A percentile compares a stretch with the other conserved stretches of the same genome.
These are phyloP conservation scores for Adelosebastes latens DNA, from an alignment of 2,797 vertebrate species.

Conservation along the genomic window DNA sequence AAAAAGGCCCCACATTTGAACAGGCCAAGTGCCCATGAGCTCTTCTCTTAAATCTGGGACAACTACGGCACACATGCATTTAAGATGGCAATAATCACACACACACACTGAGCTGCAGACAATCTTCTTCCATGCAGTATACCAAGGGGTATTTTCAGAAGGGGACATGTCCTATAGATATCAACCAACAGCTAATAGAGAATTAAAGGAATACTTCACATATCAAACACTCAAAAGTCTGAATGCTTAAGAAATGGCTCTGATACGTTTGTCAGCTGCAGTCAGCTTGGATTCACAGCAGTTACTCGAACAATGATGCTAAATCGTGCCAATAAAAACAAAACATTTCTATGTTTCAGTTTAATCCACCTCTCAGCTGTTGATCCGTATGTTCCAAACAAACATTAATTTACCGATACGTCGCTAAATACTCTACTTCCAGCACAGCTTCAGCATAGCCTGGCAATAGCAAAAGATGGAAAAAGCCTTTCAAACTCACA, in stretches of 20 bases:
- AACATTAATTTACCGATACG: background rate
- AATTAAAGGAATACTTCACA: background rate
- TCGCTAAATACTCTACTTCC: background rate
- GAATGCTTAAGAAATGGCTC: too few relatives aligned
- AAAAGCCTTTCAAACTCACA: too few relatives aligned
- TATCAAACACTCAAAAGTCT: background rate
- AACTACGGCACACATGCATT: background rate
- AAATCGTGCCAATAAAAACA: background rate
- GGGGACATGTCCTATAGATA: background rate
- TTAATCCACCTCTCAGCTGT: background rate
- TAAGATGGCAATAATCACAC: background rate
- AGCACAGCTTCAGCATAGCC: background rate
- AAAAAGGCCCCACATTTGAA: conserved; percentile 58
- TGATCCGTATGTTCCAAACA: background rate
- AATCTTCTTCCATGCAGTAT: background rate
- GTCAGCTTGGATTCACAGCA: background rate
- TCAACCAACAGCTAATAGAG: background rate
- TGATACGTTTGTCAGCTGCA: background rate
- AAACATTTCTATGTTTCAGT: background rate
- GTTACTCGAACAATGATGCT: background rate
- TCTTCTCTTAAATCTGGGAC: conserved; percentile 73
- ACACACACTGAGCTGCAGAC: background rate
- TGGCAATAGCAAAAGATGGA: background rate
- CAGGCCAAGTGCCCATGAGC: conserved; percentile 67
- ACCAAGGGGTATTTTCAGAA: background rate